Evolutionary conservation across 2,797 vertebrate species (phyloP), one percentile per base, ranked within the genome.

Genomic region (Phyllotis vaccarum): DNA sequence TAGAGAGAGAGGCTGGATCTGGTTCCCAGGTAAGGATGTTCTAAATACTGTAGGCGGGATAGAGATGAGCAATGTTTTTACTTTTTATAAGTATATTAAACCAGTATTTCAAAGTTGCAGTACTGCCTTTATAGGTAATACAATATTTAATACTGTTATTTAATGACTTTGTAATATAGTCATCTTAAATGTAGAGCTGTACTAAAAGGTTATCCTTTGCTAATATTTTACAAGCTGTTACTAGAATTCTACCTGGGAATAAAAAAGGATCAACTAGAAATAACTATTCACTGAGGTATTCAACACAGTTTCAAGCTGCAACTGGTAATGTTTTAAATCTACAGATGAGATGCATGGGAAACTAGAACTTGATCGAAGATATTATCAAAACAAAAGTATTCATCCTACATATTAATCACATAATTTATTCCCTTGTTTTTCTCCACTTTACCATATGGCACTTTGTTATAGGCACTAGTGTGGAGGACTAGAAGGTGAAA

Each of bases 71-170:
- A 68, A 60, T 86, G 75, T 52, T 88, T 93, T 93, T 93, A 54
- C 31, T 86, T 78, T 56, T 92, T 2, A 0, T 81, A 95, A 90
- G 72, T 90, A 88, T 96, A 93, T 96, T 96, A 96, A 96, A 86
- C 54, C 68, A 93, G 60, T 96, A 96, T 96, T 97, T 95, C 86
- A 96, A 94, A 86, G 70, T n/a, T 66, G 70, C 49, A 22, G 1
- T 80, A 90, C 62, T 81, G 21, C 86, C 86, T 90, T 8, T 87
- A 86, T 90, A 96, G 80, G 85, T 90, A 85, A 95, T 86, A 10
- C 3, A 85, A 86, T 95, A 92, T 96, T 95, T 93, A 90, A 97
- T 93, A 62, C 62, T 75, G 89, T 80, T 86, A 90, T 72, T 74
- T 93, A 95, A 56, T 95, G 81, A 92, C 80, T 94, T 93, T 85